These are phyloP conservation scores for Sminthurides bifidus DNA, from an alignment of 1,140 invertebrate genomes.

Conservation along the genomic window DNA sequence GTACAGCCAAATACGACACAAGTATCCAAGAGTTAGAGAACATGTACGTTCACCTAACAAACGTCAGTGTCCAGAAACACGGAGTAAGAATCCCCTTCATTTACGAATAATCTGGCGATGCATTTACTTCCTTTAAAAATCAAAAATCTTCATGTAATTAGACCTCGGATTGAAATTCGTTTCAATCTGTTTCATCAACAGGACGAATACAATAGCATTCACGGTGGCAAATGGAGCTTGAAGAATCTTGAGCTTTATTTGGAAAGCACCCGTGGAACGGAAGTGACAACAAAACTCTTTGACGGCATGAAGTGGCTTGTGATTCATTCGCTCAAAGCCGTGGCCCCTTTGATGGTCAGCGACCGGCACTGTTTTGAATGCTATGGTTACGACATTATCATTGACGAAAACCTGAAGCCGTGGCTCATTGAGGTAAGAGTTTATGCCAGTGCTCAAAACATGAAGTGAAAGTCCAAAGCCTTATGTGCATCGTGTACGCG, in stretches of 20 bases:
- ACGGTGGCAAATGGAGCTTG: constrained; percentile 88
- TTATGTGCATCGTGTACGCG: not conserved
- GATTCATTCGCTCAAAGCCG: constrained; percentile 60
- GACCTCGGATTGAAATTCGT: not conserved
- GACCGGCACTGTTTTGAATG: constrained; percentile 72
- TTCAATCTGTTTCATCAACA: constrained; percentile 35
- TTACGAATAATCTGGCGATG: not conserved
- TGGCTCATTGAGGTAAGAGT: constrained; percentile 62
- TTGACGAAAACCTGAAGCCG: constrained; percentile 70
- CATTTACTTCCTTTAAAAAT: not conserved
- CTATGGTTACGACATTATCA: constrained; percentile 75
- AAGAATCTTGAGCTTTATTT: constrained; percentile 81
- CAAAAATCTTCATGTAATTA: not conserved
- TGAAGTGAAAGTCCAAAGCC: constrained; percentile 22
- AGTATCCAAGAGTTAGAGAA: constrained; percentile 63
- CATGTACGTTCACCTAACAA: constrained; percentile 77
- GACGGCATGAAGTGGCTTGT: constrained; percentile 80
- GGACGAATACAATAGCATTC: constrained; percentile 88
- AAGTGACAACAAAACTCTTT: constrained; percentile 69
- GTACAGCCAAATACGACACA: constrained; percentile 63
- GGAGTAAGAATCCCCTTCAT: constrained; percentile 46
- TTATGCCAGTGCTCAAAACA: not conserved
- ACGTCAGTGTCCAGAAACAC: constrained; percentile 78
- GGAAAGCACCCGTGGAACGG: constrained; percentile 79
- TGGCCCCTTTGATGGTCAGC: constrained; percentile 60